phyloP scores from a whole-genome alignment of 2,797 vertebrate species.

The Cyclura pinguis region DNA sequence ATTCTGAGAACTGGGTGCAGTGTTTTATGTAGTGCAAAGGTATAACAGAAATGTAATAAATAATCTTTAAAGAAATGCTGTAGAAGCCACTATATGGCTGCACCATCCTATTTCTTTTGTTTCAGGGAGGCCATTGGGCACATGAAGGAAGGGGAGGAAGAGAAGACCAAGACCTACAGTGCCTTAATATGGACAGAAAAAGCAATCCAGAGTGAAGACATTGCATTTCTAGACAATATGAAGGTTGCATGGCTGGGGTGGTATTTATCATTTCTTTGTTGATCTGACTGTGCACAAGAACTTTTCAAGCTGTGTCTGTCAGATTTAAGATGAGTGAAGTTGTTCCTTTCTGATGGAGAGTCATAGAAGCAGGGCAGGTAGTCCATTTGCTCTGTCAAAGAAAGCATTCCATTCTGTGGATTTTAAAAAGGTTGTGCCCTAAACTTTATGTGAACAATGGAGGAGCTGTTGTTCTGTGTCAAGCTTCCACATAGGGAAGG shows the following conservation, averaged over 20 bases:
- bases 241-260: constrained; percentile 79
- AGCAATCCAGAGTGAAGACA: constrained; percentile 84
- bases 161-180: constrained; percentile 96
- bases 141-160: constrained; percentile 98
- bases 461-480: neutral
- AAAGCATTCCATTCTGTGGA: neutral
- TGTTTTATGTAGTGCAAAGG: no score
- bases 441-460: neutral
- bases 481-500: no score
- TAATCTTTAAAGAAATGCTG: neutral
- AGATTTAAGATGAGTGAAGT: neutral
- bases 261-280: neutral
- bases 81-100: neutral
- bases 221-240: constrained; percentile 86
- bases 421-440: neutral
- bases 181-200: constrained; percentile 94
- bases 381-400: no score
- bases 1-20: no score
- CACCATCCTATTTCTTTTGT: constrained; percentile 4
- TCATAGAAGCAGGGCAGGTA: neutral
- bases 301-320: neutral
- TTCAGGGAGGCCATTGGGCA: constrained; percentile 92
- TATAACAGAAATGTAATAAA: neutral
- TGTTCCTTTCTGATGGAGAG: neutral
- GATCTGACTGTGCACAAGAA: neutral